These are phyloP conservation scores for Lacanobia wlatinum DNA, from an alignment of 2,888 invertebrate genomes.

Conservation along the genomic window DNA sequence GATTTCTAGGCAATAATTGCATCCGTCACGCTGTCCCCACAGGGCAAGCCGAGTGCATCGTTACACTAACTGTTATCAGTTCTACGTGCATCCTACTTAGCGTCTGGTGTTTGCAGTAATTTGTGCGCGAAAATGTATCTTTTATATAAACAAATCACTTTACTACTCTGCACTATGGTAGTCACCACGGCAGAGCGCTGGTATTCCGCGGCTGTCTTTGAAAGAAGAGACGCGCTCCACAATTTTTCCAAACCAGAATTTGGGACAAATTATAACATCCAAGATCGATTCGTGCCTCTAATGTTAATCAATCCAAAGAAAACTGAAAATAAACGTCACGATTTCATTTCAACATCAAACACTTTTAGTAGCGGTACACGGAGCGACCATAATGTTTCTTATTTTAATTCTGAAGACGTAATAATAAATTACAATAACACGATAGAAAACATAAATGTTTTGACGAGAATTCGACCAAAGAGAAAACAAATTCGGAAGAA, in stretches of 20 bases:
- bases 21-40: conserved; percentile 79
- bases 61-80: conserved; percentile 67
- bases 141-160: conserved; percentile 37
- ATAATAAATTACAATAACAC: conserved; percentile 66
- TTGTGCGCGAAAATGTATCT: conserved; percentile 60
- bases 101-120: conserved; percentile 25
- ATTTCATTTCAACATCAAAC: conserved; percentile 16
- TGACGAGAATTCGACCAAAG: conserved; percentile 65
- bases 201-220: conserved; percentile 75
- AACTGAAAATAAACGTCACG: conserved; percentile 25
- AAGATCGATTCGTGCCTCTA: conserved; percentile 54
- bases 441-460: conserved; percentile 66
- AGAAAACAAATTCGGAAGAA: conserved; percentile 69
- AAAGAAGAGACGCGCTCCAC: conserved; percentile 48
- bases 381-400: conserved; percentile 28
- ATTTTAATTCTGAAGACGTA: conserved; percentile 38
- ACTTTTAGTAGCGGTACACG: conserved; percentile 1
- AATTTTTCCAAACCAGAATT: conserved; percentile 36
- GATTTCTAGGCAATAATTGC: conserved; percentile 84
- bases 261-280: conserved; percentile 22
- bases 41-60: conserved; percentile 71
- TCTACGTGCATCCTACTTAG: conserved; percentile 49
- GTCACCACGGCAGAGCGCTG: conserved; percentile 72
- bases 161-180: conserved; percentile 63
- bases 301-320: conserved; percentile 43